phyloP scores from a whole-genome alignment of 1,140 invertebrate species.

The Papilio machaon region DNA sequence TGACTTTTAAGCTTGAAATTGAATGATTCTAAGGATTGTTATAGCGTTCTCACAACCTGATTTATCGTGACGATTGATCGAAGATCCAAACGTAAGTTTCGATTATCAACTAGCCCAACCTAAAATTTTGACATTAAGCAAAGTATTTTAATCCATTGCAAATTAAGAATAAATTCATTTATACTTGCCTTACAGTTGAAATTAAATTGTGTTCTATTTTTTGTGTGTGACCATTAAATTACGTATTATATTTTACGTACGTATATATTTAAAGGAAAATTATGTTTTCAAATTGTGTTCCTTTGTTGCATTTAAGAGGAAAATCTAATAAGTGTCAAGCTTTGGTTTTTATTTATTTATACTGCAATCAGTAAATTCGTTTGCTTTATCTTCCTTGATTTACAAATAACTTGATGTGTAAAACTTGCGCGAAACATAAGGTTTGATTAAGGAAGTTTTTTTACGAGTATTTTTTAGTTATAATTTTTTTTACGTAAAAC shows the following conservation, averaged over 20 bases:
- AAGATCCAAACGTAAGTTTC: no score
- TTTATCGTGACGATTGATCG: no score
- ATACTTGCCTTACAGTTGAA: not conserved
- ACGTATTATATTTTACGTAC: not conserved
- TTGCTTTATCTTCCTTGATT: not conserved
- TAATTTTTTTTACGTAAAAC: not conserved
- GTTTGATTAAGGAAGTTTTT: not conserved
- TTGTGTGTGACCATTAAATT: not conserved
- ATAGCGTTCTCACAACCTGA: no score
- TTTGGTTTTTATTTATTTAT: not conserved
- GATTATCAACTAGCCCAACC: no score
- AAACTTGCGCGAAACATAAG: not conserved
- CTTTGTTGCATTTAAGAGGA: not conserved
- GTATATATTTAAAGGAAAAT: not conserved
- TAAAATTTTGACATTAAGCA: no score
- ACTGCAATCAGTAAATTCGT: not conserved
- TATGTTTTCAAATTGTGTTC: not conserved
- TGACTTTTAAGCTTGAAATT: no score
- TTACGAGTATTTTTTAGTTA: not conserved
- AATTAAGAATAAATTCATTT: not conserved
- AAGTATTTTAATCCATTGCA: not conserved
- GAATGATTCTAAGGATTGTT: no score
- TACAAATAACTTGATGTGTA: not conserved
- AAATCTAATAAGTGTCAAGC: not conserved
- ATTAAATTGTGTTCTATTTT: not conserved